phyloP scores from a whole-genome alignment of 2,113 vertebrate genomes.

The Turnix velox region DNA sequence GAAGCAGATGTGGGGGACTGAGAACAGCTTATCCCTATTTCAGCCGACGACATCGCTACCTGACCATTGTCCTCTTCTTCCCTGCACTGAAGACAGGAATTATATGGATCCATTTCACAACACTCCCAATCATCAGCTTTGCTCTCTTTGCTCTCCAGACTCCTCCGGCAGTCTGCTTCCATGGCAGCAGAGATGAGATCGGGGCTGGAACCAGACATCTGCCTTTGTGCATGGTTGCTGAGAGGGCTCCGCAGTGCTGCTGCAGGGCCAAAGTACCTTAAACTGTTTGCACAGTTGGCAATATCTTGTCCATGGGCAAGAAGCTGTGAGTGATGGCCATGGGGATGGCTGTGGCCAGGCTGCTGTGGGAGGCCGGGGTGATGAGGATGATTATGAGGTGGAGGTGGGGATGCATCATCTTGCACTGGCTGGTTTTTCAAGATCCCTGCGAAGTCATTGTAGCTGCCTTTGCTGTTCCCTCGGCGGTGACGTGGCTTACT shows the following conservation, averaged over 20 bases:
- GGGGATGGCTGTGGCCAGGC: constrained; percentile 21
- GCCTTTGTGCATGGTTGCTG: constrained; percentile 88
- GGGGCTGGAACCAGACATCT: constrained; percentile 85
- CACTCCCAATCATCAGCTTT: constrained; percentile 75
- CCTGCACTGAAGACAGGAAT: constrained; percentile 81
- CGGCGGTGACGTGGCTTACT: constrained; percentile 94
- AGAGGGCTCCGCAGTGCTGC: constrained; percentile 93
- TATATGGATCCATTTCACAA: constrained; percentile 80
- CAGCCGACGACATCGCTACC: not conserved
- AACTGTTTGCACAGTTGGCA: constrained; percentile 90
- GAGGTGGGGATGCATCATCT: constrained; percentile 67
- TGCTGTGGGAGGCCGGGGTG: constrained; percentile 54
- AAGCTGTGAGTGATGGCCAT: constrained; percentile 70
- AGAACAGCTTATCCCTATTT: constrained; percentile 46
- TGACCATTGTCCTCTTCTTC: constrained; percentile 6
- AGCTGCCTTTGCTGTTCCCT: constrained; percentile 94
- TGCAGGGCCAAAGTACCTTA: constrained; percentile 94
- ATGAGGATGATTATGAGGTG: not conserved
- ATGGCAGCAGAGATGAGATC: constrained; percentile 89
- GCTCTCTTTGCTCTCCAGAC: constrained; percentile 46
- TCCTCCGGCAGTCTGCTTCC: constrained; percentile 80
- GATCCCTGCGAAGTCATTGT: constrained; percentile 83
- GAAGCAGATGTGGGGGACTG: constrained; percentile 69
- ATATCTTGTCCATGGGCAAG: constrained; percentile 83
- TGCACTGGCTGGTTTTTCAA: constrained; percentile 75